Percentiles rank a stretch among this genome's conserved stretches.
These are phyloP conservation scores for Nymphicus hollandicus DNA, from an alignment of 2,113 vertebrate genomes.

Conservation along the genomic window DNA sequence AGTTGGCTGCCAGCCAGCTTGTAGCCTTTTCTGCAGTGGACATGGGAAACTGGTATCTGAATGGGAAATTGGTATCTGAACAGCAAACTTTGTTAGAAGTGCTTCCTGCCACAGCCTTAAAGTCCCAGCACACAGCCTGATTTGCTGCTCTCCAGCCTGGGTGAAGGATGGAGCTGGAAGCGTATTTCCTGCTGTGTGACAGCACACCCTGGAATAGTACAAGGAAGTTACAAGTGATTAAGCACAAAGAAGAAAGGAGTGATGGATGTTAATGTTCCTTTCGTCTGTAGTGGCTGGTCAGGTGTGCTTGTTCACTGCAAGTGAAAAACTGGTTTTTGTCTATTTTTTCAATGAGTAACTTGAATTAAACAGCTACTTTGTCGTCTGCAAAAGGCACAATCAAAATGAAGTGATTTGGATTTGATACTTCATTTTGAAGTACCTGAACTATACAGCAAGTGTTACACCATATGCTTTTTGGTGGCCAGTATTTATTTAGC, in stretches of 20 bases:
- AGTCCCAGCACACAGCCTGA: fast-evolving
- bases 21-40: background rate
- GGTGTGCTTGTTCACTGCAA: background rate
- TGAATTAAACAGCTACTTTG: background rate
- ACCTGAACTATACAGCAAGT: background rate
- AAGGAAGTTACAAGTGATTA: background rate
- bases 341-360: background rate
- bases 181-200: fast-evolving
- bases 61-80: background rate
- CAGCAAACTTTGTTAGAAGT: background rate
- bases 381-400: background rate
- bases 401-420: background rate
- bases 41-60: background rate
- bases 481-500: background rate
- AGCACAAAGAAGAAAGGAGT: background rate
- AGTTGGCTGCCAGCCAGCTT: background rate
- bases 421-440: background rate
- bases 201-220: background rate
- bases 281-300: background rate
- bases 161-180: background rate
- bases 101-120: fast-evolving
- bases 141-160: fast-evolving
- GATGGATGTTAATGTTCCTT: background rate
- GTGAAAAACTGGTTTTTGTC: background rate
- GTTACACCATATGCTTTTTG: background rate